Base-by-base conservation (phyloP, 2,888 invertebrate genomes). In the Aromia moschata region DNA sequence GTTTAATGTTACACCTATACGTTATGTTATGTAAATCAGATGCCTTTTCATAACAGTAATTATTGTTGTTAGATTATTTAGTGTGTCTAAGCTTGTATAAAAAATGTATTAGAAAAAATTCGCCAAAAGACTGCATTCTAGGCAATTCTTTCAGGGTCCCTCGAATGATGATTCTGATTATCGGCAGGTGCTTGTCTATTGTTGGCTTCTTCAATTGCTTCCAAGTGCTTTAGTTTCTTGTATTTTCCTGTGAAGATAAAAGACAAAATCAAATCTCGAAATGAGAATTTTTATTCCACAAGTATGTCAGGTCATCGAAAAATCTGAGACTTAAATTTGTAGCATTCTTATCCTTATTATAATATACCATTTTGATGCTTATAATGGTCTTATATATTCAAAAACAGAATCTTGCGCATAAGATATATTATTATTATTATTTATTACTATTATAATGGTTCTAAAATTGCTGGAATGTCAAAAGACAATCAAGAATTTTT, bases 211-310 rank as follows among this genome's bases (percentile, higher is more conserved):
- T 73, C 73, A 30, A 71, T 53, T 65, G 82, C 78, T 72, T 84
- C 84, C 33, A 33, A 11, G 55, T 84, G 83, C 74, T 84, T 86
- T 58, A 89, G 81, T 75, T 88, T 87, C 64, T 84, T 84, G 63
- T 89, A 84, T 84, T 89, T 89, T 70, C 81, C 89, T 89, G 75
- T 11, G 79, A 79, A 66, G 49, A 58, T 59, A 62, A 17, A 52
- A 18, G 41, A 5, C 25, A 7, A 7, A 25, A 25, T n/a, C n/a
- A 18, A 18, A 36, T 46, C 15, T 38, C 4, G 77, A 74, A 72
- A 74, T 78, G 73, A 75, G 72, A 51, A 52, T 25, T 41, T 9
- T 56, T 31, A n/a, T n/a, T n/a, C n/a, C n/a, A n/a, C n/a, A n/a
- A n/a, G n/a, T n/a, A n/a, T n/a, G n/a, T n/a, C n/a, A n/a, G n/a